These are phyloP conservation scores for Cepaea hortensis DNA, from an alignment of 2,888 invertebrate genomes.

Conservation along the genomic window DNA sequence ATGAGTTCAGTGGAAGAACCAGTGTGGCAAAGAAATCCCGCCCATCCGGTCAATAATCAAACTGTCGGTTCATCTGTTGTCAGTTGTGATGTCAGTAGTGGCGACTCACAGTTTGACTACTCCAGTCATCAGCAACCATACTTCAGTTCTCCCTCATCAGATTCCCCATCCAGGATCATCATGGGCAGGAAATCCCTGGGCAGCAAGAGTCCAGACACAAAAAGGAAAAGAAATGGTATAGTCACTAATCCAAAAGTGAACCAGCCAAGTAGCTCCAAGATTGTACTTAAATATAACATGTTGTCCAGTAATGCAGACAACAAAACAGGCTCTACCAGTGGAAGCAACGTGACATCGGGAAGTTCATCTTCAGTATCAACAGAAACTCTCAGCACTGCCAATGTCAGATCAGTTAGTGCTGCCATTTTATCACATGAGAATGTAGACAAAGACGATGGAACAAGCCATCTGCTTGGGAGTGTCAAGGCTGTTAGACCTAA, in stretches of 20 bases:
- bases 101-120: neutral
- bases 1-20: slow-evolving; percentile 66
- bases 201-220: slow-evolving; percentile 73
- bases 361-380: neutral
- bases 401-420: neutral
- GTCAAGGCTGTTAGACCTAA: slow-evolving; percentile 42
- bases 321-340: neutral
- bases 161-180: slow-evolving; percentile 60
- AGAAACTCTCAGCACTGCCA: neutral
- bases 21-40: slow-evolving; percentile 71
- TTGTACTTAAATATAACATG: slow-evolving; percentile 14
- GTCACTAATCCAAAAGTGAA: slow-evolving; percentile 76
- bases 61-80: slow-evolving; percentile 54
- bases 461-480: neutral
- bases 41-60: slow-evolving; percentile 51
- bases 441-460: neutral
- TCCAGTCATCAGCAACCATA: slow-evolving; percentile 17
- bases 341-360: neutral
- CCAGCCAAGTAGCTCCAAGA: slow-evolving; percentile 45
- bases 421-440: neutral
- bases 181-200: slow-evolving; percentile 49
- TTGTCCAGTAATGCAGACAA: neutral
- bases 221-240: slow-evolving; percentile 75
- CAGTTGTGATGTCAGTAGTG: slow-evolving; percentile 54
- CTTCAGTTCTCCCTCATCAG: slow-evolving; percentile 38